A percentile compares a stretch with the other conserved stretches of the same genome.
These are phyloP conservation scores for Folsomia manolachei DNA, from an alignment of 2,888 invertebrate species.

Conservation along the genomic window DNA sequence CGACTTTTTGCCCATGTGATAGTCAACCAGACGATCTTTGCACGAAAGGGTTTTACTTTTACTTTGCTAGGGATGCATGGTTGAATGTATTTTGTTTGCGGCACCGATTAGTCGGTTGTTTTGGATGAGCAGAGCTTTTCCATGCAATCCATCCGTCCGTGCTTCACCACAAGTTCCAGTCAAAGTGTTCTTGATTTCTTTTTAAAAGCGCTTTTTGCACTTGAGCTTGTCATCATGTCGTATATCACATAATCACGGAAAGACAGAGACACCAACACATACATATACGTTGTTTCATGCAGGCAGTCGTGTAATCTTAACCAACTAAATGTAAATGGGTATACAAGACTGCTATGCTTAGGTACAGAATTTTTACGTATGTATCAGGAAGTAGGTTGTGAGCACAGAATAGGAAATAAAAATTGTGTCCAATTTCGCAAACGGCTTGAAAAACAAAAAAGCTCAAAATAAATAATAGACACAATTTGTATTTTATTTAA, in stretches of 20 bases:
- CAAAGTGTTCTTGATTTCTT: neutral
- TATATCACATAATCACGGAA: slow-evolving; percentile 16
- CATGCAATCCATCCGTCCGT: neutral
- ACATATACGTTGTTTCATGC: neutral
- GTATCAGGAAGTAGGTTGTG: too few species aligned
- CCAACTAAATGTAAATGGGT: too few species aligned
- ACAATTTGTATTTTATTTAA: neutral
- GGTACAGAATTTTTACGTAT: too few species aligned
- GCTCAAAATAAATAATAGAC: neutral
- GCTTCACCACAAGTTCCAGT: neutral
- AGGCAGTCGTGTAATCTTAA: too few species aligned
- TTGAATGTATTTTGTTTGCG: neutral
- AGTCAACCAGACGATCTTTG: neutral
- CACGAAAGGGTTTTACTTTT: neutral
- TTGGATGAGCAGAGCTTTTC: neutral
- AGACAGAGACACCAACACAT: too few species aligned
- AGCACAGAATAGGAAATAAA: neutral
- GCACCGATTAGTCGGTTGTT: neutral
- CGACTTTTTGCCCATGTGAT: slow-evolving; percentile 17
- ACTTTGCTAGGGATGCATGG: neutral
- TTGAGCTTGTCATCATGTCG: slow-evolving; percentile 13
- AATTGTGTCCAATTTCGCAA: neutral
- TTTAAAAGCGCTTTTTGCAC: slow-evolving; percentile 5
- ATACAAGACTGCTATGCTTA: neutral
- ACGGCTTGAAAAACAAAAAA: neutral